Evolutionary conservation across 2,888 invertebrate genomes (phyloP).

Genomic region (Bursaphelenchus okinawaensis): DNA sequence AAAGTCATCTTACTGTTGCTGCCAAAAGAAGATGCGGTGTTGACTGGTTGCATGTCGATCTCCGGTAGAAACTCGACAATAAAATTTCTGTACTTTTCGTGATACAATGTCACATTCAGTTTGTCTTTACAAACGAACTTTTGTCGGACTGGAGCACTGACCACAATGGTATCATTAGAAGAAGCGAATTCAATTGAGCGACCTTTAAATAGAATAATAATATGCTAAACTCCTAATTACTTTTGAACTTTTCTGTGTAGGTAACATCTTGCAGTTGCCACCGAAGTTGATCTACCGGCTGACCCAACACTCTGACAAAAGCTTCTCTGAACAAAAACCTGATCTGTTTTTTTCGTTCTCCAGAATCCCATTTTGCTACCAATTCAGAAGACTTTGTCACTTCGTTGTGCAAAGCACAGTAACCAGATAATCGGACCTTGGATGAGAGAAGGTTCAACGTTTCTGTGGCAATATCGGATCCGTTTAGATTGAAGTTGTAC

Average conservation of each 20-base stretch:
- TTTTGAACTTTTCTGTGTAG: conserved; percentile 40
- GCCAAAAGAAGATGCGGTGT: conserved; percentile 38
- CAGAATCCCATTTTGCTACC: conserved; percentile 28
- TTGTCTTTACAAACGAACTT: conserved; percentile 52
- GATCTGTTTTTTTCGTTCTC: conserved; percentile 27
- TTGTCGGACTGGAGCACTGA: conserved; percentile 49
- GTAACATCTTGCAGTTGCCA: conserved; percentile 44
- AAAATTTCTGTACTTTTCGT: conserved; percentile 40
- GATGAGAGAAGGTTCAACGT: conserved; percentile 25
- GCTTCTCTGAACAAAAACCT: conserved; percentile 24
- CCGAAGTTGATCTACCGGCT: conserved; percentile 45
- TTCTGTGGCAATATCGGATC: conserved; percentile 27
- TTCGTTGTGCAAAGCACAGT: conserved; percentile 35
- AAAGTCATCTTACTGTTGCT: conserved; percentile 40
- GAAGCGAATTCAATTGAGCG: conserved; percentile 36
- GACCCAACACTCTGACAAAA: conserved; percentile 21
- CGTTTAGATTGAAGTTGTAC: conserved; percentile 34
- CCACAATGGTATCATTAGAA: conserved; percentile 39
- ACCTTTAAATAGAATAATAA: conserved; percentile 11
- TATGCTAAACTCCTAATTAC: conserved; percentile 23
- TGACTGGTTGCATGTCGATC: conserved; percentile 47
- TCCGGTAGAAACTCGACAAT: conserved; percentile 46
- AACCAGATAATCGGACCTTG: conserved; percentile 27
- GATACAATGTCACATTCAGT: conserved; percentile 44
- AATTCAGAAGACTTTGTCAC: conserved; percentile 27